A percentile compares a stretch with the other conserved stretches of the same genome.
Conservation (phyloP, 2,797 vertebrate genomes). For the Lepilemur ruficaudatus region DNA sequence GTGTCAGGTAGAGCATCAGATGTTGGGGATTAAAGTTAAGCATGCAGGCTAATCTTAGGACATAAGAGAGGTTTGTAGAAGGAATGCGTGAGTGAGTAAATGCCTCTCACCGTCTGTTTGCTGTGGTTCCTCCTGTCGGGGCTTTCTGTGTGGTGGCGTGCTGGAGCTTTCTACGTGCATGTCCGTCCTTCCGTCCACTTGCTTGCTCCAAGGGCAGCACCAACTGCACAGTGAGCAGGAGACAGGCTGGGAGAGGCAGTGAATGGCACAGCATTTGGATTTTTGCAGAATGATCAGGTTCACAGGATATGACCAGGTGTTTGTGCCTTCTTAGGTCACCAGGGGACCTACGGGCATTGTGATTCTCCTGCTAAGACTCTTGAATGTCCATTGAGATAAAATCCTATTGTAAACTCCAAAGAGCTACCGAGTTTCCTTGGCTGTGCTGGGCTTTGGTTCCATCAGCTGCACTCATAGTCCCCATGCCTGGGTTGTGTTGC, state of each 20-base stretch:
- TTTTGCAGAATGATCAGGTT: neutral
- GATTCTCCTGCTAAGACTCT: neutral
- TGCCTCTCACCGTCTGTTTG: neutral
- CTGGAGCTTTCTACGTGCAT: accelerated
- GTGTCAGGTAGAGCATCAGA: neutral
- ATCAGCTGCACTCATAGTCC: accelerated
- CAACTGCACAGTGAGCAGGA: neutral
- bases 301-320: neutral
- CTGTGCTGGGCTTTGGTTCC: neutral
- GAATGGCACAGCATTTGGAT: neutral
- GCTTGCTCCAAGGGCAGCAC: accelerated
- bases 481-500: accelerated
- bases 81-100: neutral
- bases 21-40: neutral
- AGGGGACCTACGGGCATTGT: accelerated
- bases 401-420: neutral
- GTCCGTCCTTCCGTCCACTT: no score
- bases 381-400: neutral
- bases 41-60: neutral
- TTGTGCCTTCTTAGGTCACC: neutral
- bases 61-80: neutral
- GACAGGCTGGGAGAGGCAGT: neutral
- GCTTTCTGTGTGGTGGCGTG: neutral
- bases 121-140: accelerated
- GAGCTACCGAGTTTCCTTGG: accelerated